Evolutionary conservation across 2,888 invertebrate species (phyloP).

Genomic region (Unio pictorum): DNA sequence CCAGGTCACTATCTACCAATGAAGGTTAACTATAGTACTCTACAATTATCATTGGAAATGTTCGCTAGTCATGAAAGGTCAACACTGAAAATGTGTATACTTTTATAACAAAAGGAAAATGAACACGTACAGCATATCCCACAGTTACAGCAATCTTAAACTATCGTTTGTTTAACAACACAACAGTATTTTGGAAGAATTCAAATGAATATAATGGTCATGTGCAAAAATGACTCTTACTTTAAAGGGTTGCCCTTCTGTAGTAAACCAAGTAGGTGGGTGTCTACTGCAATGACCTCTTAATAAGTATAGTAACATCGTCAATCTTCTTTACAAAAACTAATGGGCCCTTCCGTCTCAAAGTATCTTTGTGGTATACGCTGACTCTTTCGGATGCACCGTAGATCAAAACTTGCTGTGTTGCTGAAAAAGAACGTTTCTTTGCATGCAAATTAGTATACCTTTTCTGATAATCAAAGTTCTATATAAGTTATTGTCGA

Average conservation of each 20-base stretch:
- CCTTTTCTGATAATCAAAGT: conserved; percentile 10
- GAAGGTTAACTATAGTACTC: too few relatives aligned
- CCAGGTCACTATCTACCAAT: too few relatives aligned
- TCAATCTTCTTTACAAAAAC: conserved; percentile 16
- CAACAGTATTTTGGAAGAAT: too few relatives aligned
- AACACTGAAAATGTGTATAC: too few relatives aligned
- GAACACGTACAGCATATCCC: too few relatives aligned
- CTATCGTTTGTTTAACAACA: too few relatives aligned
- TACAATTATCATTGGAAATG: too few relatives aligned
- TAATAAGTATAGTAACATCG: conserved; percentile 18
- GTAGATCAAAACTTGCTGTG: conserved; percentile 24
- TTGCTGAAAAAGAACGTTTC: conserved; percentile 8
- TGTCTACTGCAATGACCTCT: conserved; percentile 10
- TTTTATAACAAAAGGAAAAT: too few relatives aligned
- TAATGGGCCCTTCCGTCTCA: conserved; percentile 28
- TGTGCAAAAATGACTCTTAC: not conserved
- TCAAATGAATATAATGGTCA: too few relatives aligned
- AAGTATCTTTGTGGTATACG: conserved; percentile 20
- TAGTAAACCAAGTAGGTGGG: conserved; percentile 13
- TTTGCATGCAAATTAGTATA: conserved; percentile 27
- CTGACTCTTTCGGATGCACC: conserved; percentile 14
- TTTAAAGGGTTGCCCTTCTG: not conserved
- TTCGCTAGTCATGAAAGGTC: too few relatives aligned
- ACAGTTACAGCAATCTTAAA: too few relatives aligned
- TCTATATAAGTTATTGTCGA: too few relatives aligned